A percentile compares a stretch with the other conserved stretches of the same genome.
phyloP scores from a whole-genome alignment of 2,888 invertebrate species.

The Lacanobia oleracea region DNA sequence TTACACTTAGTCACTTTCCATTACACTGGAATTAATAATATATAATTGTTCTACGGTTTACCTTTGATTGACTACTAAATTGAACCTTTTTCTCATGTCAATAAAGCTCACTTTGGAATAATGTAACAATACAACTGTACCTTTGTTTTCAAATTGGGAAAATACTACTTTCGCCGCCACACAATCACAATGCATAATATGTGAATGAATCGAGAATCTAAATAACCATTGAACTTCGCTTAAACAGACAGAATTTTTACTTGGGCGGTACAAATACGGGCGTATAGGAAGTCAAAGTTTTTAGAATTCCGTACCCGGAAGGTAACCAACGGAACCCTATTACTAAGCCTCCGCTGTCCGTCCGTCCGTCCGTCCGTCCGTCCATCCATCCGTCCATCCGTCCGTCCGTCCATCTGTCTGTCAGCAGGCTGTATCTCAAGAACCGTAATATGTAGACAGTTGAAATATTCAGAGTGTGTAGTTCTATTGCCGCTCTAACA shows the following conservation, averaged over 20 bases:
- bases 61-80: neutral
- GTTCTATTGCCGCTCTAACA: too few species aligned
- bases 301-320: too few species aligned
- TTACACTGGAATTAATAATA: conserved; percentile 10
- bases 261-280: neutral
- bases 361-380: too few species aligned
- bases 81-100: fast-evolving
- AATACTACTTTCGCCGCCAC: conserved; percentile 27
- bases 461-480: too few species aligned
- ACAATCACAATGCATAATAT: conserved; percentile 18
- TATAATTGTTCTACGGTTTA: conserved; percentile 18
- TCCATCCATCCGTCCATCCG: too few species aligned
- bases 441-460: too few species aligned
- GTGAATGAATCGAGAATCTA: conserved; percentile 11
- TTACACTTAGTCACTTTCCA: conserved; percentile 28
- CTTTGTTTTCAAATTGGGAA: conserved; percentile 31
- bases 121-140: conserved; percentile 2
- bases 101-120: conserved; percentile 6
- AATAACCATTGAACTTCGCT: neutral
- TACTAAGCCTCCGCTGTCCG: too few species aligned
- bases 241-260: neutral
- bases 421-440: too few species aligned
- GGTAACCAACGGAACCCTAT: too few species aligned
- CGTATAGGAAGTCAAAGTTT: neutral
- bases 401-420: too few species aligned